Base-by-base conservation (phyloP, 1,140 invertebrate genomes). In the Caenorhabditis remanei region DNA sequence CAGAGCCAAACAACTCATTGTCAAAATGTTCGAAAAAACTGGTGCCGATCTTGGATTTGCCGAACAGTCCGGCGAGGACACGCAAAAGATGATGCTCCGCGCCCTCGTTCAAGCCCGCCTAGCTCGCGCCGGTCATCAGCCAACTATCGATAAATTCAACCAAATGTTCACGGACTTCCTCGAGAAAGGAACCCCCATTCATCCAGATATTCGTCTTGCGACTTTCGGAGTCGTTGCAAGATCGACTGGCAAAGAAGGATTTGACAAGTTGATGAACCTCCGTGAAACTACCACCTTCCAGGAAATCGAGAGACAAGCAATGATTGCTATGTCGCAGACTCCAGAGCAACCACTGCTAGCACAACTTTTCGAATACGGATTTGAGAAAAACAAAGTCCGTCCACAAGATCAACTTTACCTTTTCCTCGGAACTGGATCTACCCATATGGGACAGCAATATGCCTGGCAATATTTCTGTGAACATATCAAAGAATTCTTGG, bases 401-500 rank as follows among this genome's bases (percentile, higher is more conserved):
- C 95, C 96, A 11, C 97, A 98, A 93, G 97, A 98, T 92, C 95
- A 96, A 0, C 95, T 97, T 1, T 96, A 96, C 92, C 95, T 97
- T 0, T 96, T 98, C 53, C 95, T 95, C 0, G 94, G 95, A 85
- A 41, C 71, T 9, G 53, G 65, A 19, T 41, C 83, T 19, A 87
- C 84, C 2, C 89, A 79, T 21, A 93, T 94, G 85, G 97, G 97
- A 0, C 95, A 97, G 53, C 95, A 97, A 79, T 93, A 97, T 67
- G 95, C 96, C 0, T 99, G 97, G 97, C 93, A 96, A 71, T 98
- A 96, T 93, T 95, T 98, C 90, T 96, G 97, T 92, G 94, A 96
- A n/a, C 96, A 97, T 90, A 96, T 95, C 94, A 93, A 95, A 67
- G 93, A 94, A 65, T 94, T 98, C 16, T 13, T 91, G 21, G 55